Percentiles rank a stretch among this genome's conserved stretches.
phyloP scores from a whole-genome alignment of 2,113 vertebrate genomes.

The Loxodonta africana region DNA sequence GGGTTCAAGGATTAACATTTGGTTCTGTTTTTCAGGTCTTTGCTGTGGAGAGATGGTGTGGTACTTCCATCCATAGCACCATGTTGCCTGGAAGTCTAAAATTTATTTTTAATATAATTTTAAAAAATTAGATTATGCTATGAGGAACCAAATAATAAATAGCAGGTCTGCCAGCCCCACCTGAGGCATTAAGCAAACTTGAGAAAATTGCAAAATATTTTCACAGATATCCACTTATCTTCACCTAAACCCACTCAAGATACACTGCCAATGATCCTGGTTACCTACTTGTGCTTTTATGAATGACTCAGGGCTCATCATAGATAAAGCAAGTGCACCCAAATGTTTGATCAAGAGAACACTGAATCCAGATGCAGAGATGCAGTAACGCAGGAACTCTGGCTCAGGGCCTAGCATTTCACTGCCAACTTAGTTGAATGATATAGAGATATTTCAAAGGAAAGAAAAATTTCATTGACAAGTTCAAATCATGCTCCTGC shows the following conservation, averaged over 20 bases:
- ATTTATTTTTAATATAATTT: background rate
- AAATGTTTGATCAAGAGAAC: conserved; percentile 28
- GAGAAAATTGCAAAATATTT: background rate
- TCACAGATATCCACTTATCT: background rate
- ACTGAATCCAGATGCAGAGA: conserved; percentile 32
- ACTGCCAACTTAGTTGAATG: background rate
- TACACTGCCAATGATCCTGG: background rate
- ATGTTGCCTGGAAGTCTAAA: too few species aligned
- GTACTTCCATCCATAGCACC: too few species aligned
- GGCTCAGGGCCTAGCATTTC: conserved; percentile 51
- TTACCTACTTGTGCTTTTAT: background rate
- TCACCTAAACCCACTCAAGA: background rate
- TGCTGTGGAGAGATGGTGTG: too few species aligned
- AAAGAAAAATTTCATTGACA: background rate
- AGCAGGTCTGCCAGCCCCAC: background rate
- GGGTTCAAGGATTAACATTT: too few species aligned
- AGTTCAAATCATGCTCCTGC: conserved; percentile 48
- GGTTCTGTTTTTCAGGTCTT: background rate
- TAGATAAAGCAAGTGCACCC: background rate
- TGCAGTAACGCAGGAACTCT: background rate
- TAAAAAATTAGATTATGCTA: background rate
- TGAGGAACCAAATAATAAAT: background rate
- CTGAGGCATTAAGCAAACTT: background rate
- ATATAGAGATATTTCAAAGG: conserved; percentile 41
- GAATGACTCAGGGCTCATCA: background rate